A percentile compares a stretch with the other conserved stretches of the same genome.
phyloP scores from a whole-genome alignment of 2,888 invertebrate species.

The Stenodema calcarata region DNA sequence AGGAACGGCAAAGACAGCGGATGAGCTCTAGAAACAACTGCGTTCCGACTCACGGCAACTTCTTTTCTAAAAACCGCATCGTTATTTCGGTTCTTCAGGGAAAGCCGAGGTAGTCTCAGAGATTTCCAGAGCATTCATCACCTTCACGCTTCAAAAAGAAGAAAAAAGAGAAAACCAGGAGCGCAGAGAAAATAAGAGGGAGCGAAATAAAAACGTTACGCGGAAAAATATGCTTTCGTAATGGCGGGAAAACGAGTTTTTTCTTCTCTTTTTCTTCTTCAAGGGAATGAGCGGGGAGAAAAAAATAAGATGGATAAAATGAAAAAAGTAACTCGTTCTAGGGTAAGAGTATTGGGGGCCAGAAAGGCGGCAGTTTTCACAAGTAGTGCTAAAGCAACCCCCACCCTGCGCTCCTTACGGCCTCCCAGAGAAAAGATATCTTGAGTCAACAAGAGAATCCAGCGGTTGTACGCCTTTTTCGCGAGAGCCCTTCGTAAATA shows the following conservation, averaged over 20 bases:
- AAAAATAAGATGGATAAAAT: neutral
- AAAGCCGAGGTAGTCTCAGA: neutral
- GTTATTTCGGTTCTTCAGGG: neutral
- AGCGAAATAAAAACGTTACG: neutral
- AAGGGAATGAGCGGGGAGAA: neutral
- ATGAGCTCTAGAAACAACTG: no score
- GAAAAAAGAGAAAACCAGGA: neutral
- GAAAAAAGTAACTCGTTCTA: neutral
- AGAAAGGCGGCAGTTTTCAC: neutral
- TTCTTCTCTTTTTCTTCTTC: neutral
- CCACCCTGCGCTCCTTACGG: neutral
- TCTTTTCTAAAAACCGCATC: neutral
- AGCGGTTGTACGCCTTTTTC: neutral
- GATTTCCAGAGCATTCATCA: neutral
- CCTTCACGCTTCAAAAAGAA: neutral
- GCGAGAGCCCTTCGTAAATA: neutral
- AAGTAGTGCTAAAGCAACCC: neutral
- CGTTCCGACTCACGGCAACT: no score
- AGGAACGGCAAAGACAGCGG: no score
- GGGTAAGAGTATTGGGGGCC: neutral
- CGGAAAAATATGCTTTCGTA: neutral
- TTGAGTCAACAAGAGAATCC: conserved; percentile 1
- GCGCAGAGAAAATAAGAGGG: neutral
- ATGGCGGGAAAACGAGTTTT: neutral
- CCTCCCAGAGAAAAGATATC: neutral